Conservation (phyloP, 2,113 vertebrate genomes). For the Antennarius striatus region DNA sequence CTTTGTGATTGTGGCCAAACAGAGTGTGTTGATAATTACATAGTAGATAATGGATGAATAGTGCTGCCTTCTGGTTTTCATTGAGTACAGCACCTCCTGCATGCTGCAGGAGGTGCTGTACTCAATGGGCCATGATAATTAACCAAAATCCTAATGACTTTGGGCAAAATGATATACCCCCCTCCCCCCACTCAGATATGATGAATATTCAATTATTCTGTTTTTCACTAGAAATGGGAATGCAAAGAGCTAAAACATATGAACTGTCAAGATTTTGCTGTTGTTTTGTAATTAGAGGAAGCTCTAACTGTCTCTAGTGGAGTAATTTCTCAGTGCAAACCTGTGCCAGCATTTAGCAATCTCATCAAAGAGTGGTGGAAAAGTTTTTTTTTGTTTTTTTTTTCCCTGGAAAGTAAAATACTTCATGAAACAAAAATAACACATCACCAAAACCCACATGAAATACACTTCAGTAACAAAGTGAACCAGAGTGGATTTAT, state of each 20-base stretch:
- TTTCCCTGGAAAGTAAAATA: not conserved
- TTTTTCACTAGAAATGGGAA: constrained; percentile 73
- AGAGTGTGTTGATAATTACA: constrained; percentile 62
- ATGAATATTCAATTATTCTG: constrained; percentile 74
- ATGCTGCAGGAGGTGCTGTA: constrained; percentile 61
- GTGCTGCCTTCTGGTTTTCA: constrained; percentile 6
- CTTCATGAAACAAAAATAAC: constrained; percentile 20
- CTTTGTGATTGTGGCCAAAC: constrained; percentile 36
- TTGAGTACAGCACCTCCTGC: not conserved
- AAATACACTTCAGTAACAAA: constrained; percentile 49
- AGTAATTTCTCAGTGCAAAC: constrained; percentile 47
- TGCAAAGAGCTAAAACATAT: constrained; percentile 59
- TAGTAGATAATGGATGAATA: constrained; percentile 59
- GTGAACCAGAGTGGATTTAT: constrained; percentile 44
- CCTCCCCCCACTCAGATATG: constrained; percentile 42
- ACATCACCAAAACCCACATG: constrained; percentile 5
- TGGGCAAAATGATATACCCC: constrained; percentile 61
- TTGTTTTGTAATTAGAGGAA: constrained; percentile 59
- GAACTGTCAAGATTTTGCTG: constrained; percentile 61
- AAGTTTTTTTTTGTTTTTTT: not conserved
- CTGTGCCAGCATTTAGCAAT: constrained; percentile 50
- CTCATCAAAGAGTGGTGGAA: constrained; percentile 17
- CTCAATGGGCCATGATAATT: constrained; percentile 78
- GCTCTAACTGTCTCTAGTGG: constrained; percentile 35
- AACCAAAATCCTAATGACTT: constrained; percentile 77